A percentile compares a stretch with the other conserved stretches of the same genome.
Evolutionary conservation across 1,140 invertebrate genomes (phyloP).

Genomic region (Euura lappo): DNA sequence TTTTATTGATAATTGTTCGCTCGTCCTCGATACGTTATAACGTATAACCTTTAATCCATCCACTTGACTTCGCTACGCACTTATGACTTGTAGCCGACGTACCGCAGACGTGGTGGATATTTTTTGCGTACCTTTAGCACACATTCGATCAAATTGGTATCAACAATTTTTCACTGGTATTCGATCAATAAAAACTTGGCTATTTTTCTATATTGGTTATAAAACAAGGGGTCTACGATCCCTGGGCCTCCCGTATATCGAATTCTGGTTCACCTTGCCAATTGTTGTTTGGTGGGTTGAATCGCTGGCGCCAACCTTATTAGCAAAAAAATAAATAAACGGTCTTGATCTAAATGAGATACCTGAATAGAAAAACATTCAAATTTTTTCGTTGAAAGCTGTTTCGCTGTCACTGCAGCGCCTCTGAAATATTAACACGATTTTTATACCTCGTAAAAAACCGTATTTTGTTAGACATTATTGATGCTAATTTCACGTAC

Average conservation of each 20-base stretch:
- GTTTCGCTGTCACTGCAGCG: not conserved
- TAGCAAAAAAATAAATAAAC: not conserved
- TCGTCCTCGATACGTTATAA: not conserved
- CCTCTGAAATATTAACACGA: not conserved
- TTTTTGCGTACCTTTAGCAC: too few relatives aligned
- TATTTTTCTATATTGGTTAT: too few relatives aligned
- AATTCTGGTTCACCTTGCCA: slow-evolving; percentile 5
- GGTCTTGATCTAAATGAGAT: not conserved
- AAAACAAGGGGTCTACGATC: not conserved
- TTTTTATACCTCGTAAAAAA: too few relatives aligned
- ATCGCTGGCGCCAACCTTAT: not conserved
- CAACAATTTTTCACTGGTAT: too few relatives aligned
- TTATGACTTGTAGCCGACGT: not conserved
- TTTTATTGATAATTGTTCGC: slow-evolving; percentile 3
- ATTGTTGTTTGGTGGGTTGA: not conserved
- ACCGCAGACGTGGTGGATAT: not conserved
- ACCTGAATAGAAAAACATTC: not conserved
- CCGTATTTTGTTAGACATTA: too few relatives aligned
- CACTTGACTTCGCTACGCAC: not conserved
- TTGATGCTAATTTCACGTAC: too few relatives aligned
- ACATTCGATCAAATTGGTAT: too few relatives aligned
- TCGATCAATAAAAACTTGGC: too few relatives aligned
- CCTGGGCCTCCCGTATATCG: not conserved
- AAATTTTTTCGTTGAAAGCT: not conserved
- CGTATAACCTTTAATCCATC: slow-evolving; percentile 1